These are phyloP conservation scores for Dendrolimus pini DNA, from an alignment of 2,888 invertebrate species.

Conservation along the genomic window DNA sequence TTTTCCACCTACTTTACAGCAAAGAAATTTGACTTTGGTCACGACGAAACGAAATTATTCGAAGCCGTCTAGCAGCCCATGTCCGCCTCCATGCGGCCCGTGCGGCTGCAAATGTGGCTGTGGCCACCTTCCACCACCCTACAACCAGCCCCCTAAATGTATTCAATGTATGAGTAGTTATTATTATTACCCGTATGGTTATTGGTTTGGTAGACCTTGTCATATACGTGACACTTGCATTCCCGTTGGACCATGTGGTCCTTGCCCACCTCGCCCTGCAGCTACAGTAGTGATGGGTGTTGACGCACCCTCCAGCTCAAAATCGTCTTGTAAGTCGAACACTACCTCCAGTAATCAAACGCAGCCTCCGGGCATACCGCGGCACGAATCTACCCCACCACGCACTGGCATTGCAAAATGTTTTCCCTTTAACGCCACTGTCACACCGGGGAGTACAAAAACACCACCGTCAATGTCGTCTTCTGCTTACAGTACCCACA, in stretches of 20 bases:
- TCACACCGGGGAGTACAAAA: constrained; percentile 7
- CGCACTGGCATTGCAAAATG: constrained; percentile 28
- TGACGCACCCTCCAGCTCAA: constrained; percentile 15
- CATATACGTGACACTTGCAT: constrained; percentile 42
- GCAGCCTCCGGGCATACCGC: constrained; percentile 5
- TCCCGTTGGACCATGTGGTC: constrained; percentile 26
- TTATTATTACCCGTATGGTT: constrained; percentile 60
- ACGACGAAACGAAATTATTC: constrained; percentile 21
- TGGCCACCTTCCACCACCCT: constrained; percentile 47
- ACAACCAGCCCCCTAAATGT: constrained; percentile 46
- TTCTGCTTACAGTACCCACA: constrained; percentile 20
- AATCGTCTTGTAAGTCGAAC: constrained; percentile 7
- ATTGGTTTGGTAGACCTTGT: constrained; percentile 61
- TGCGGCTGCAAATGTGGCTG: constrained; percentile 33
- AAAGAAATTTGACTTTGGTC: constrained; percentile 5
- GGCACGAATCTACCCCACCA: neutral
- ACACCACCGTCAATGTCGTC: constrained; percentile 7
- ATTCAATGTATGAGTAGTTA: constrained; percentile 58
- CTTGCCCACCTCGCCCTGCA: constrained; percentile 18
- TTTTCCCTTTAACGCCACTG: constrained; percentile 26
- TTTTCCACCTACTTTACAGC: constrained; percentile 4
- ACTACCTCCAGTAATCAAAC: constrained; percentile 13
- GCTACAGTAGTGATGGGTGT: constrained; percentile 17
- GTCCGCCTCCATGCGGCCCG: constrained; percentile 32
- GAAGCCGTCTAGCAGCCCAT: constrained; percentile 16